phyloP scores from a whole-genome alignment of 2,888 invertebrate genomes.

The Nysson spinosus region DNA sequence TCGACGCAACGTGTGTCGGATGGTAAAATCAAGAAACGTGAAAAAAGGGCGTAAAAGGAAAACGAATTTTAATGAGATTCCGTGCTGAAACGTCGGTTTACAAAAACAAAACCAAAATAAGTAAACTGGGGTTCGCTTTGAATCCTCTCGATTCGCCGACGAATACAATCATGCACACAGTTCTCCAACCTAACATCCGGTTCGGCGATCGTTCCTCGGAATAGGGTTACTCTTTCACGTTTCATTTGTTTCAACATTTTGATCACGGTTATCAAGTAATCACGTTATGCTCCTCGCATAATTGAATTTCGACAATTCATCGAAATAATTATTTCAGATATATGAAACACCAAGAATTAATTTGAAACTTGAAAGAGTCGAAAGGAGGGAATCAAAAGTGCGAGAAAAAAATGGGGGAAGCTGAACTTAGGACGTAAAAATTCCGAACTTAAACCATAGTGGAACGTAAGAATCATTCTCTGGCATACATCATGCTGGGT shows the following conservation, averaged over 20 bases:
- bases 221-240: too few relatives aligned
- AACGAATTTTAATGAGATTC: slow-evolving; percentile 66
- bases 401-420: slow-evolving; percentile 38
- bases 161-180: slow-evolving; percentile 63
- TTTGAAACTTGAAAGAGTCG: too few relatives aligned
- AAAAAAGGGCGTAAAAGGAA: slow-evolving; percentile 19
- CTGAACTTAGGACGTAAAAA: slow-evolving; percentile 33
- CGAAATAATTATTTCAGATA: too few relatives aligned
- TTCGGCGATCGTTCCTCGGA: slow-evolving; percentile 6
- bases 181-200: slow-evolving; percentile 38
- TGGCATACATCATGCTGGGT: slow-evolving; percentile 44
- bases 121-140: slow-evolving; percentile 4
- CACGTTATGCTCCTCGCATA: too few relatives aligned
- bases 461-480: slow-evolving; percentile 49
- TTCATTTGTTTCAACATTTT: too few relatives aligned
- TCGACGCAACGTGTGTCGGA: slow-evolving; percentile 39
- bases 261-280: too few relatives aligned
- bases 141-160: slow-evolving; percentile 37
- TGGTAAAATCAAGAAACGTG: slow-evolving; percentile 36
- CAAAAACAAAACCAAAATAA: slow-evolving; percentile 15
- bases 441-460: slow-evolving; percentile 39
- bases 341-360: too few relatives aligned
- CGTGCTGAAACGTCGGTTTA: slow-evolving; percentile 61
- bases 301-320: too few relatives aligned
- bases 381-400: slow-evolving; percentile 28